A percentile compares a stretch with the other conserved stretches of the same genome.
Evolutionary conservation across 2,888 invertebrate genomes (phyloP).

Genomic region (Sinhomidia bicolor): DNA sequence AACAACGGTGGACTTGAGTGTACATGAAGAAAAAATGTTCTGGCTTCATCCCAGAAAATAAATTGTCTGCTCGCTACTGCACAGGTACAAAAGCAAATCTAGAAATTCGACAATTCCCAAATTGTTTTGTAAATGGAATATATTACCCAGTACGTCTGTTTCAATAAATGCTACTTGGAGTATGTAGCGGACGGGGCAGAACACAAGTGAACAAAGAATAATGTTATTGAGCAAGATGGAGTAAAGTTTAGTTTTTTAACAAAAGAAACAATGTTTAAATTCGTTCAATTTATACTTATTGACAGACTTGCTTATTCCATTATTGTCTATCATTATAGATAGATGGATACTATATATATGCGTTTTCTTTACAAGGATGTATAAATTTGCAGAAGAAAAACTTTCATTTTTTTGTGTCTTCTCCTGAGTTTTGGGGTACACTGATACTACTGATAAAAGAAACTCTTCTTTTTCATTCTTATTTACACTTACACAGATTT

Average conservation of each 20-base stretch:
- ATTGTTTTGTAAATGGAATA: background rate
- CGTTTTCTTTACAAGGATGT: too few relatives aligned
- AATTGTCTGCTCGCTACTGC: background rate
- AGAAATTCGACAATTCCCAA: background rate
- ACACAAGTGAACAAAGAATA: too few relatives aligned
- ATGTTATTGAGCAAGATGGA: too few relatives aligned
- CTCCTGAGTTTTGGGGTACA: background rate
- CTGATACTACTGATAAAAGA: background rate
- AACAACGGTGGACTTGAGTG: too few relatives aligned
- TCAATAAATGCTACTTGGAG: too few relatives aligned
- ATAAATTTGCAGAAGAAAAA: too few relatives aligned
- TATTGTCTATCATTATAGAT: too few relatives aligned
- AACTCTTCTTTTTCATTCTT: constrained; percentile 28
- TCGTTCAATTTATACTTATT: too few relatives aligned
- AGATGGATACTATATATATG: too few relatives aligned
- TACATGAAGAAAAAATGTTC: background rate
- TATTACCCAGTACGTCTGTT: background rate
- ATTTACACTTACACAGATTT: constrained; percentile 45
- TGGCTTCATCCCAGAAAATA: background rate
- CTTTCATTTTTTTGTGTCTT: too few relatives aligned
- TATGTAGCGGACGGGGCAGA: too few relatives aligned
- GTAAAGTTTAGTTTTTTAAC: background rate
- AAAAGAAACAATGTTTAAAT: background rate
- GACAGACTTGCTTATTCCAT: too few relatives aligned
- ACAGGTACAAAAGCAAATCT: background rate